Conservation (phyloP, 1,140 invertebrate species). For the Nasonia vitripennis region DNA sequence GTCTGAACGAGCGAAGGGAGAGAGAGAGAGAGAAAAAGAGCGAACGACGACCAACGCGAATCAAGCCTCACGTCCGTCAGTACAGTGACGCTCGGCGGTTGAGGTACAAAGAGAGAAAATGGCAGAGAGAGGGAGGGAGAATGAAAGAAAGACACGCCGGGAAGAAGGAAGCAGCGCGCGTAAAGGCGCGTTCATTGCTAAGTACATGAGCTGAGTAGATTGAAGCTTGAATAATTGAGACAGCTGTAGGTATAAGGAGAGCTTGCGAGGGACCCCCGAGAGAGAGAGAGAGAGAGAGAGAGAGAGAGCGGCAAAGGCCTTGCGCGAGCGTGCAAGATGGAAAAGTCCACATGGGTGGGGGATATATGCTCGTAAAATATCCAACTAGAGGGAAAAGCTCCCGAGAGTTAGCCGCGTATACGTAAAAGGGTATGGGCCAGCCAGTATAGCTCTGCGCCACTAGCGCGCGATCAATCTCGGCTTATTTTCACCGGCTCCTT, state of each 20-base stretch:
- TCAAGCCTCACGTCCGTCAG: background rate
- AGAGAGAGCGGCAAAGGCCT: background rate
- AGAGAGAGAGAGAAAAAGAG: too few species aligned
- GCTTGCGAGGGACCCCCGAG: background rate
- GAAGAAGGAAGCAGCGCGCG: background rate
- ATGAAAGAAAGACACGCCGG: background rate
- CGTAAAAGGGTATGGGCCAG: background rate
- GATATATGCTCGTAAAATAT: conserved; percentile 41
- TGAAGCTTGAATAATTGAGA: conserved; percentile 50
- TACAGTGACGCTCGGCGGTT: background rate
- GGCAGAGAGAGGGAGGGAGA: background rate
- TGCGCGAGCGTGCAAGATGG: background rate
- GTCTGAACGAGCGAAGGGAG: background rate
- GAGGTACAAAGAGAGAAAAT: background rate
- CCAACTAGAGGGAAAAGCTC: conserved; percentile 35
- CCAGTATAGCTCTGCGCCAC: background rate
- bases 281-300: background rate
- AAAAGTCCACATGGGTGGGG: background rate
- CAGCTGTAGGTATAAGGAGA: background rate
- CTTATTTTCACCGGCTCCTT: conserved; percentile 29
- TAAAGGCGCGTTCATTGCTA: conserved; percentile 9
- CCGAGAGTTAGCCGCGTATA: conserved; percentile 25
- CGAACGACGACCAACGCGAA: background rate
- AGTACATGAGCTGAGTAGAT: conserved; percentile 42
- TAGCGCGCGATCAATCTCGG: conserved; percentile 39